Conservation (phyloP, 2,113 vertebrate species). For the Gymnarchus niloticus region DNA sequence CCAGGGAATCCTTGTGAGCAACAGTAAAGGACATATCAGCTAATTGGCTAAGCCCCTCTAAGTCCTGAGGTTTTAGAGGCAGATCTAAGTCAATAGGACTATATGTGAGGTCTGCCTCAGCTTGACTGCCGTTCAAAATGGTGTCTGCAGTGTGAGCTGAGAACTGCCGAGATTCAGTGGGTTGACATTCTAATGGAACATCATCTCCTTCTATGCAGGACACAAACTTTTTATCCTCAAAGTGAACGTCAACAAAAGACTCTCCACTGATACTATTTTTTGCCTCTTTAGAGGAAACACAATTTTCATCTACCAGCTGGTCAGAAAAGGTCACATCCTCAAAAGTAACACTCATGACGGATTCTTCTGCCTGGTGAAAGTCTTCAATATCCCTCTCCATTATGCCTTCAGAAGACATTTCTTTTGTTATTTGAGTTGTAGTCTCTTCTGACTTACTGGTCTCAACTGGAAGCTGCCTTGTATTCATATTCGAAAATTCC, state of each 20-base stretch:
- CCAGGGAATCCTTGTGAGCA: slow-evolving; percentile 83
- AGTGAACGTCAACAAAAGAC: slow-evolving; percentile 34
- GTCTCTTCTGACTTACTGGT: slow-evolving; percentile 30
- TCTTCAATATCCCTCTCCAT: neutral
- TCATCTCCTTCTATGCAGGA: neutral
- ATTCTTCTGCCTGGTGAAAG: neutral
- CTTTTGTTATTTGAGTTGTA: neutral
- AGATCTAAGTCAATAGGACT: slow-evolving; percentile 58
- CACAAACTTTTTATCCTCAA: neutral
- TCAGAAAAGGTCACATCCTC: neutral
- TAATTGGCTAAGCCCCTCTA: slow-evolving; percentile 64
- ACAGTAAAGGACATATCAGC: slow-evolving; percentile 66
- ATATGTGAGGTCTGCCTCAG: slow-evolving; percentile 21
- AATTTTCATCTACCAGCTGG: slow-evolving; percentile 19
- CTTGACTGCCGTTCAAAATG: slow-evolving; percentile 30
- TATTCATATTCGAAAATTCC: slow-evolving; percentile 62
- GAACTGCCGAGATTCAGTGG: slow-evolving; percentile 8
- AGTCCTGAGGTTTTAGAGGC: slow-evolving; percentile 61
- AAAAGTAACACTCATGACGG: neutral
- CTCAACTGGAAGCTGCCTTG: slow-evolving; percentile 35
- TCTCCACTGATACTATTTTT: slow-evolving; percentile 39
- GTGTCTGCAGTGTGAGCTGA: slow-evolving; percentile 41
- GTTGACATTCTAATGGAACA: neutral
- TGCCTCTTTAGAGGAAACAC: slow-evolving; percentile 44
- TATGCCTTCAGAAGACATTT: neutral